Evolutionary conservation across 2,113 vertebrate genomes (phyloP).

Genomic region (Theropithecus gelada): DNA sequence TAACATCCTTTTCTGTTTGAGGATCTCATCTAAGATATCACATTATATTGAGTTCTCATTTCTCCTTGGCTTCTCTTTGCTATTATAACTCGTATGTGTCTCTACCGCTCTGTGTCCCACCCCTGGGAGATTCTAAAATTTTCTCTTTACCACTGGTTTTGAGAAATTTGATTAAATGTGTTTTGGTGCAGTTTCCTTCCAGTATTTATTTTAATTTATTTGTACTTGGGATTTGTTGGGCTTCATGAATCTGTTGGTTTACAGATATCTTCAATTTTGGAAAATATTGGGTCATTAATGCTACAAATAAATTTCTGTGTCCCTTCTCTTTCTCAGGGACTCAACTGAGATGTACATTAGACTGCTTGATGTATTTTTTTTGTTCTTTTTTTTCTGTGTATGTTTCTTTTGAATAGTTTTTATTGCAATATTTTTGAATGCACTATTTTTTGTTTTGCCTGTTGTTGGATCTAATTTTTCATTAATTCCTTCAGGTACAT

Average conservation of each 20-base stretch:
- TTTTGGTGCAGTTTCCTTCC: not conserved
- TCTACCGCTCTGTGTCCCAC: rapidly evolving
- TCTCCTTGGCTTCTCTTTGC: not conserved
- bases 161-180: not conserved
- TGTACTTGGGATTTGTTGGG: not conserved
- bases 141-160: not conserved
- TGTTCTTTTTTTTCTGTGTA: not conserved
- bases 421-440: not conserved
- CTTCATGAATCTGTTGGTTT: not conserved
- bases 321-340: not conserved
- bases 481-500: not conserved
- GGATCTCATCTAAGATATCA: not conserved
- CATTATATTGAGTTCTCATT: not conserved
- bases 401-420: not conserved
- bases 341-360: not conserved
- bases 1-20: not conserved
- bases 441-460: not conserved
- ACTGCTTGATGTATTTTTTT: not conserved
- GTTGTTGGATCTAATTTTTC: not conserved
- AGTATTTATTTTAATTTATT: not conserved
- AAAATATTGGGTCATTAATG: not conserved
- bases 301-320: not conserved
- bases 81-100: not conserved
- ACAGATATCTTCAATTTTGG: not conserved
- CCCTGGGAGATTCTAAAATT: not conserved